Evolutionary conservation across 1,140 invertebrate genomes (phyloP).

Genomic region (Grapholita molesta): DNA sequence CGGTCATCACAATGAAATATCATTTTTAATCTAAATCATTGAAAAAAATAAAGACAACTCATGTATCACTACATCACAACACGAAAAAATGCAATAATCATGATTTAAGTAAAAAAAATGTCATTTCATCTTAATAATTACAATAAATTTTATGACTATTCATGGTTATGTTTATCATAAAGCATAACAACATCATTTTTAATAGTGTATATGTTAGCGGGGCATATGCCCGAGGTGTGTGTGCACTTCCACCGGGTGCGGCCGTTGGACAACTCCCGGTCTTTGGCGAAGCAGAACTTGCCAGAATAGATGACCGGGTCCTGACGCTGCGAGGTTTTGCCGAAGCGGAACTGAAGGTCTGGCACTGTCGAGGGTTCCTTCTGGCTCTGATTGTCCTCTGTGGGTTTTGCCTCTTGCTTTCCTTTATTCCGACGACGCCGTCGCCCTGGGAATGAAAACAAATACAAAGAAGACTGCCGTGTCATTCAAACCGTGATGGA

Average conservation of each 20-base stretch:
- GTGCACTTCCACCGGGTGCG: slow-evolving; percentile 43
- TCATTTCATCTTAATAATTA: not conserved
- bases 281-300: slow-evolving; percentile 41
- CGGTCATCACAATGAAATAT: too few species aligned
- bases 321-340: slow-evolving; percentile 23
- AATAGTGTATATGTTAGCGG: slow-evolving; percentile 47
- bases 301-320: slow-evolving; percentile 43
- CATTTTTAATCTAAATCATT: too few species aligned
- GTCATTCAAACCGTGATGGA: not conserved
- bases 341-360: slow-evolving; percentile 38
- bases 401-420: not conserved
- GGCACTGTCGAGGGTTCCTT: not conserved
- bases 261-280: slow-evolving; percentile 43
- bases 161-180: slow-evolving; percentile 47
- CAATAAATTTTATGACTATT: not conserved
- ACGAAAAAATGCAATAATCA: too few species aligned
- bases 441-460: not conserved
- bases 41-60: too few species aligned
- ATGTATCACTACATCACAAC: not conserved
- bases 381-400: slow-evolving; percentile 11
- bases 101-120: too few species aligned
- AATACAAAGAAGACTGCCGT: not conserved
- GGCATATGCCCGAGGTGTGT: slow-evolving; percentile 35
- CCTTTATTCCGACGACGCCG: not conserved
- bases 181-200: slow-evolving; percentile 47